phyloP scores from a whole-genome alignment of 2,113 vertebrate genomes.

The Callipepla squamata region DNA sequence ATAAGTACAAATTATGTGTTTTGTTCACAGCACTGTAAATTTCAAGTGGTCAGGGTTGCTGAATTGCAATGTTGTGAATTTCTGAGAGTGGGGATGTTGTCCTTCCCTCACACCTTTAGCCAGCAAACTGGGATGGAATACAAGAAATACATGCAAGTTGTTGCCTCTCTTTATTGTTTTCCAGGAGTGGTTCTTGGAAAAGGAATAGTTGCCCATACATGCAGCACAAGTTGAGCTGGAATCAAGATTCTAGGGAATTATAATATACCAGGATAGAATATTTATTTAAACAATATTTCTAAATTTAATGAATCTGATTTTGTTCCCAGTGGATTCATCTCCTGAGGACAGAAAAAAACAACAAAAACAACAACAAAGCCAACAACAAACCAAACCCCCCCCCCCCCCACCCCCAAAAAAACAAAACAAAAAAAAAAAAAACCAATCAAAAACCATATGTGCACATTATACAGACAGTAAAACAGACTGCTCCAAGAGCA shows the following conservation, averaged over 20 bases:
- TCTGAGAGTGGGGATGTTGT: background rate
- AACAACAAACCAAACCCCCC: background rate
- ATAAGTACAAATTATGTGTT: no score
- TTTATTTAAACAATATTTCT: background rate
- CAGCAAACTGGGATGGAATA: background rate
- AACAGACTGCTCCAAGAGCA: background rate
- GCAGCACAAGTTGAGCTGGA: background rate
- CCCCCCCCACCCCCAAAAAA: no score
- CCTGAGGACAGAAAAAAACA: background rate
- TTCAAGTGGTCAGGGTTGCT: no score
- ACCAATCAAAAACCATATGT: no score
- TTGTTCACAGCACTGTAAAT: no score
- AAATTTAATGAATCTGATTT: background rate
- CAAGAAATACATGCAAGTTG: background rate
- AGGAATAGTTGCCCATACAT: rapidly evolving
- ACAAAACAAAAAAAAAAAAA: no score
- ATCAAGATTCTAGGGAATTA: background rate
- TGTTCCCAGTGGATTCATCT: background rate
- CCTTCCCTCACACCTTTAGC: background rate
- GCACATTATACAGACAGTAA: background rate
- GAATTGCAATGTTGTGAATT: background rate
- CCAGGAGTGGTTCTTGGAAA: background rate
- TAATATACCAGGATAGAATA: background rate
- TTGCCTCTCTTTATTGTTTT: background rate
- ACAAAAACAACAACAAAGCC: background rate